phyloP scores from a whole-genome alignment of 2,888 invertebrate genomes.

The Ephialtes manifestator region DNA sequence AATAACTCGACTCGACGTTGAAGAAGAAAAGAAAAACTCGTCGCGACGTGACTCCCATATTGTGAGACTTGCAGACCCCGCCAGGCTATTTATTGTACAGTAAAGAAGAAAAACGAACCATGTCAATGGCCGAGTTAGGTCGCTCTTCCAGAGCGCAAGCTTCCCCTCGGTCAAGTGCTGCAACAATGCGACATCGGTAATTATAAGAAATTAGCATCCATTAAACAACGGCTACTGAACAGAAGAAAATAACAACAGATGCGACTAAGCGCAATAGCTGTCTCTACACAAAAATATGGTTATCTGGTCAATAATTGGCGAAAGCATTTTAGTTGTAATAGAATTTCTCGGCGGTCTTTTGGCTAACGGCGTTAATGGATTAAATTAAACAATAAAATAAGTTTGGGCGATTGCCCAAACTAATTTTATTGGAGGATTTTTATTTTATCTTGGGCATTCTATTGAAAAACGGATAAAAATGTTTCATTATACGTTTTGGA shows the following conservation, averaged over 20 bases:
- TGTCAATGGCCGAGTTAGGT: slow-evolving; percentile 81
- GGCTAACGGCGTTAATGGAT: neutral
- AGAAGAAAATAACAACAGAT: slow-evolving; percentile 25
- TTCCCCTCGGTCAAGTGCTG: slow-evolving; percentile 85
- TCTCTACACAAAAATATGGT: neutral
- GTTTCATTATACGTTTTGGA: no score
- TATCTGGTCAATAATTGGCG: neutral
- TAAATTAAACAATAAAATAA: no score
- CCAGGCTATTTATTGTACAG: slow-evolving; percentile 1
- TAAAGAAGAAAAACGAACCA: slow-evolving; percentile 78
- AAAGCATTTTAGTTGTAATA: neutral
- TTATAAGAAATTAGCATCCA: slow-evolving; percentile 69
- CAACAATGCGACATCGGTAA: slow-evolving; percentile 67
- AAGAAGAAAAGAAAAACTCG: neutral
- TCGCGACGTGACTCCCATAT: slow-evolving; percentile 10
- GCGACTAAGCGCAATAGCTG: slow-evolving; percentile 21
- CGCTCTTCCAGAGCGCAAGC: slow-evolving; percentile 84
- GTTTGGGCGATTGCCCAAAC: no score
- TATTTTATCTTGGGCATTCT: no score
- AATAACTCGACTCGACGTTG: neutral
- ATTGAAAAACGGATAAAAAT: no score
- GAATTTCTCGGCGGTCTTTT: neutral
- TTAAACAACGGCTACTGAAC: slow-evolving; percentile 41
- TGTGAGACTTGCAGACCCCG: neutral
- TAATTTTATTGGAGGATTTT: no score